Conservation (phyloP, 2,797 vertebrate genomes). For the Acanthurus tractus region DNA sequence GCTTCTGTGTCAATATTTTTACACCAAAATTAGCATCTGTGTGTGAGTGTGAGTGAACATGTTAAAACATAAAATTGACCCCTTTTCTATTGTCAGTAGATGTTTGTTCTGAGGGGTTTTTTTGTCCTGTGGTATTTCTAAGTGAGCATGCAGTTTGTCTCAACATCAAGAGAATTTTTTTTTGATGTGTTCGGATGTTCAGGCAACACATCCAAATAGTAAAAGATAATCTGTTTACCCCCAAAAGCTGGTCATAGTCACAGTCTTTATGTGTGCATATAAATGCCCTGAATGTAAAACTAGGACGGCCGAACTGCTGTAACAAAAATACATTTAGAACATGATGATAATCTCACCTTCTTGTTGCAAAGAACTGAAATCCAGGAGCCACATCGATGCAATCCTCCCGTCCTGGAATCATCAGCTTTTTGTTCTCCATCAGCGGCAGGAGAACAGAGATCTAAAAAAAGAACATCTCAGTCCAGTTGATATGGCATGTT, state of each 20-base stretch:
- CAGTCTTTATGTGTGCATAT: neutral
- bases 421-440: slow-evolving; percentile 93
- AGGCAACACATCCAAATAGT: neutral
- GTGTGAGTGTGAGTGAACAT: too few relatives aligned
- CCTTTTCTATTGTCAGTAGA: too few relatives aligned
- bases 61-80: too few relatives aligned
- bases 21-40: too few relatives aligned
- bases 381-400: slow-evolving; percentile 92
- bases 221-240: neutral
- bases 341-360: slow-evolving; percentile 85
- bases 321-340: neutral
- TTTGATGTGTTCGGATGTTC: neutral
- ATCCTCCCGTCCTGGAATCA: slow-evolving; percentile 94
- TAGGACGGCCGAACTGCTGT: neutral
- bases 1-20: neutral
- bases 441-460: slow-evolving; percentile 95
- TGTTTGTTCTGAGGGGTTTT: too few relatives aligned
- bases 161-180: neutral
- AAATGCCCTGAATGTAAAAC: neutral
- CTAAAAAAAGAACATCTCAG: slow-evolving; percentile 69
- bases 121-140: neutral
- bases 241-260: too few relatives aligned
- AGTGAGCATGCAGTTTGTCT: neutral
- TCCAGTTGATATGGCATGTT: neutral
- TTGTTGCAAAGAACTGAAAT: slow-evolving; percentile 98